Percentiles rank a stretch among this genome's conserved stretches.
phyloP scores from a whole-genome alignment of 1,140 invertebrate genomes.

The Solen grandis region DNA sequence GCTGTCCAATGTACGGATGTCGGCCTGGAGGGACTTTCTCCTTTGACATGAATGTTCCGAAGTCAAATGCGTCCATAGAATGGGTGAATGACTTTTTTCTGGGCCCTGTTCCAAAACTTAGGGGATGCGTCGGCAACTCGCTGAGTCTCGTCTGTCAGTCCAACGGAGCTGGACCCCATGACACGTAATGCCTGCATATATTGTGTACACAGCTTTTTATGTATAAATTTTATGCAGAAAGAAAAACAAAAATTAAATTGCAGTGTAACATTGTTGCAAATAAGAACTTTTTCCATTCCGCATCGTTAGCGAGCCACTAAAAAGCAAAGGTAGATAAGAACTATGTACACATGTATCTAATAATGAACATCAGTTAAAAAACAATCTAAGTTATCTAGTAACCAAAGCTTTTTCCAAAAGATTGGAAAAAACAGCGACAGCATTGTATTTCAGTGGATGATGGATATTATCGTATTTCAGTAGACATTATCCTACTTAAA shows the following conservation, averaged over 20 bases:
- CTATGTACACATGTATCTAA: background rate
- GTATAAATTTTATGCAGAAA: background rate
- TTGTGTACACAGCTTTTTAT: background rate
- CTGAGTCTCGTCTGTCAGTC: conserved; percentile 60
- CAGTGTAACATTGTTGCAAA: background rate
- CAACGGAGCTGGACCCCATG: conserved; percentile 22
- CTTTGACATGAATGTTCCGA: conserved; percentile 33
- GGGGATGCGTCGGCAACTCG: conserved; percentile 63
- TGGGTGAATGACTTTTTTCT: conserved; percentile 19
- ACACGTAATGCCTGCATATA: conserved; percentile 3
- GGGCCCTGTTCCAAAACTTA: conserved; percentile 19
- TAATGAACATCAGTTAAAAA: background rate
- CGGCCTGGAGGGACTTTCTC: conserved; percentile 62
- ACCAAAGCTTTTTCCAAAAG: too few species aligned
- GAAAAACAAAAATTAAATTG: background rate
- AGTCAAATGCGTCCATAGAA: conserved; percentile 6
- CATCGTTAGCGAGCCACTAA: background rate
- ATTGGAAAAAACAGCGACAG: too few species aligned
- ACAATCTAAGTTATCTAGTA: too few species aligned
- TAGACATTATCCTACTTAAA: too few species aligned
- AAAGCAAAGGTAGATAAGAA: background rate
- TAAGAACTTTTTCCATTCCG: background rate
- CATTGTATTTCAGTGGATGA: too few species aligned
- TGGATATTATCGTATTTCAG: too few species aligned
- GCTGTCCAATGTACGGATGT: conserved; percentile 65